A percentile compares a stretch with the other conserved stretches of the same genome.
Evolutionary conservation across 1,140 invertebrate genomes (phyloP).

Genomic region (Leptinotarsa defecta): DNA sequence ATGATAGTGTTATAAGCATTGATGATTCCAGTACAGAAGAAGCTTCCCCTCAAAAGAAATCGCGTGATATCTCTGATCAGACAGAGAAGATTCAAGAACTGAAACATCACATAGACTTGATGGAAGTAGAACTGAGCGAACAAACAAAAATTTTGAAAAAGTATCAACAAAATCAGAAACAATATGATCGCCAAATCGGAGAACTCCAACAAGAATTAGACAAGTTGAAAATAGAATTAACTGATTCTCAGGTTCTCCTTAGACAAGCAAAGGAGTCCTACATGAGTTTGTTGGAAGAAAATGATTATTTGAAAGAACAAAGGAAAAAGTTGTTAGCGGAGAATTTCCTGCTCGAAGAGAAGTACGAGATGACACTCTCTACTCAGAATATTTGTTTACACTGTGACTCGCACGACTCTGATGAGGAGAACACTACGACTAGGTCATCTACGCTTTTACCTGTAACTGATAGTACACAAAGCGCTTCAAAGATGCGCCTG

Average conservation of each 20-base stretch:
- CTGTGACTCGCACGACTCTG: background rate
- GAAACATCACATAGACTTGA: background rate
- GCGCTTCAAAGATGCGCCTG: background rate
- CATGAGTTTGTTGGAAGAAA: background rate
- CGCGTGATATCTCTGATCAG: background rate
- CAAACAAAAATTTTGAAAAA: background rate
- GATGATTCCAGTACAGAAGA: background rate
- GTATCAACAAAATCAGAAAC: background rate
- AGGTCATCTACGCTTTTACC: background rate
- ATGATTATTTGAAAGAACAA: background rate
- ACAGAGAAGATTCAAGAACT: background rate
- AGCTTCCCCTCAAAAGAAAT: background rate
- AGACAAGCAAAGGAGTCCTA: background rate
- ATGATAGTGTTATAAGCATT: background rate
- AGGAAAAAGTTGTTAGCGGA: background rate
- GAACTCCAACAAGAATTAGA: background rate
- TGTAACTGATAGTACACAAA: background rate
- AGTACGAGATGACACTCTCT: background rate
- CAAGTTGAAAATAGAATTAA: background rate
- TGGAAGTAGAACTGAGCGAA: constrained; percentile 2
- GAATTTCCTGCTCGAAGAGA: constrained; percentile 6
- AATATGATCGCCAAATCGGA: background rate
- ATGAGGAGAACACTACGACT: background rate
- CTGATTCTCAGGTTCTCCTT: background rate
- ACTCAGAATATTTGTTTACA: background rate